Evolutionary conservation across 2,888 invertebrate genomes (phyloP).

Genomic region (Protodeltote pygarga): DNA sequence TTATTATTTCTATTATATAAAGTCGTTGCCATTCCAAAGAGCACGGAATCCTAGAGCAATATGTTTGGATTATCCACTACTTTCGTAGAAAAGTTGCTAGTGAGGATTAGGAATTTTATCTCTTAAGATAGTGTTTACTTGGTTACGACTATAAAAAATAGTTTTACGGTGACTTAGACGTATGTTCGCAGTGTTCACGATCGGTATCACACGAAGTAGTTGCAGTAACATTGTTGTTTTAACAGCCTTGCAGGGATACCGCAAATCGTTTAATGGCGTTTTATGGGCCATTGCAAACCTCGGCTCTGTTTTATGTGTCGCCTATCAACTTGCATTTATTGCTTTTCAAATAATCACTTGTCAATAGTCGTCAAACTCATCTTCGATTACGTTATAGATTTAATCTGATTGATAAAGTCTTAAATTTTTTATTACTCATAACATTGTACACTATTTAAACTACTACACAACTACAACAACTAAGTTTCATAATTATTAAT

Average conservation of each 20-base stretch:
- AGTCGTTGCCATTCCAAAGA: conserved; percentile 36
- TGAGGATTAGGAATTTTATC: conserved; percentile 42
- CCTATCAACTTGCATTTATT: conserved; percentile 65
- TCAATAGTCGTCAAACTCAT: conserved; percentile 53
- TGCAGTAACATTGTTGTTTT: conserved; percentile 70
- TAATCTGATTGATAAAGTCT: conserved; percentile 22
- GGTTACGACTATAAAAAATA: conserved; percentile 41
- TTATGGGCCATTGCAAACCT: conserved; percentile 75
- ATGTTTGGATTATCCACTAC: conserved; percentile 45
- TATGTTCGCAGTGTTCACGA: conserved; percentile 26
- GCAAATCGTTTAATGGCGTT: conserved; percentile 76
- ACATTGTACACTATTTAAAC: no score
- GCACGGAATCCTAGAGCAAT: conserved; percentile 39
- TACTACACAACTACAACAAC: no score
- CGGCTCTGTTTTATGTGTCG: conserved; percentile 65
- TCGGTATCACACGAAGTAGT: conserved; percentile 22
- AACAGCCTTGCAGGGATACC: conserved; percentile 67
- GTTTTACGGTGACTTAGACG: conserved; percentile 35
- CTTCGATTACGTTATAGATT: conserved; percentile 28
- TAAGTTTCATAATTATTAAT: no score
- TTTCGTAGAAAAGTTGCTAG: conserved; percentile 35
- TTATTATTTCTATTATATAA: conserved; percentile 38
- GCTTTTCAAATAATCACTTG: conserved; percentile 65
- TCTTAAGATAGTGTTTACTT: conserved; percentile 37
- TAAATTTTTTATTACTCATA: conserved; percentile 5